These are phyloP conservation scores for Proteles cristata DNA, from an alignment of 2,113 vertebrate species.

Conservation along the genomic window DNA sequence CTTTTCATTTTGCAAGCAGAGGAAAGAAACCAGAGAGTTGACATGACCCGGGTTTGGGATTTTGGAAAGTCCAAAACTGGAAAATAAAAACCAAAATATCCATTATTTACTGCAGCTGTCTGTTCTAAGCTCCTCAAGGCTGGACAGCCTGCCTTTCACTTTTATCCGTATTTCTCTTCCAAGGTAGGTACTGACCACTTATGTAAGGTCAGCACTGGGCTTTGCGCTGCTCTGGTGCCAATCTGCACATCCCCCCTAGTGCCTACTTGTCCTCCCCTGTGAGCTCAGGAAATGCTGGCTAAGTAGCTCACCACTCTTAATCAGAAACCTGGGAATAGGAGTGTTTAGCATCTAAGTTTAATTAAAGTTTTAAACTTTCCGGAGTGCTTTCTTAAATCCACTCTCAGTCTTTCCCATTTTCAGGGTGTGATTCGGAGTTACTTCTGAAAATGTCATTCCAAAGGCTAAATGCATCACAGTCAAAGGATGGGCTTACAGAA, in stretches of 20 bases:
- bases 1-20: slow-evolving; percentile 35
- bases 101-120: background rate
- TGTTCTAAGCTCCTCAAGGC: background rate
- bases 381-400: slow-evolving; percentile 32
- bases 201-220: background rate
- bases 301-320: slow-evolving; percentile 36
- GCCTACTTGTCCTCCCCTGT: background rate
- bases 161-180: background rate
- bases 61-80: background rate
- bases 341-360: slow-evolving; percentile 36
- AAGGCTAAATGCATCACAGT: slow-evolving; percentile 12
- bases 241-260: background rate
- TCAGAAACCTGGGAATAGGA: slow-evolving; percentile 47
- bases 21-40: background rate
- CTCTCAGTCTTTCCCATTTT: slow-evolving; percentile 34
- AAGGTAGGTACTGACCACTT: background rate
- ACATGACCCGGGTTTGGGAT: slow-evolving; percentile 25
- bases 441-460: slow-evolving; percentile 34
- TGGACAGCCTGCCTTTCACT: background rate
- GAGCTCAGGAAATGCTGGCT: background rate
- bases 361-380: slow-evolving; percentile 57
- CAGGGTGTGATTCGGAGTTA: slow-evolving; percentile 6
- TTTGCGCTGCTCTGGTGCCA: background rate
- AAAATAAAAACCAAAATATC: slow-evolving; percentile 30
- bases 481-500: slow-evolving; percentile 91